Evolutionary conservation across 2,888 invertebrate genomes (phyloP).

Genomic region (Spisula solida): DNA sequence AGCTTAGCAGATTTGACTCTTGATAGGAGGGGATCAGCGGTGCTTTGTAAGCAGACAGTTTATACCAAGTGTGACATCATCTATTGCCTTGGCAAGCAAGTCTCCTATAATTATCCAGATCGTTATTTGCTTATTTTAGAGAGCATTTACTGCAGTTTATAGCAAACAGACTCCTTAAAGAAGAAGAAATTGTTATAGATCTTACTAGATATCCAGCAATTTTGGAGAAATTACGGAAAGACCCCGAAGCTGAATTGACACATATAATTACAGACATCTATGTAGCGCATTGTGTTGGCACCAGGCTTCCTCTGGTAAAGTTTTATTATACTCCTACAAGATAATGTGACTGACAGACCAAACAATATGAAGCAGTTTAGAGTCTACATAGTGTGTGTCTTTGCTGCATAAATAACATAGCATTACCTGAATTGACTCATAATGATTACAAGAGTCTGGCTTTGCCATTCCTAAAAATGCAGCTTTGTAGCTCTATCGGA

Average conservation of each 20-base stretch:
- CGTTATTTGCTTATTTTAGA: constrained; percentile 16
- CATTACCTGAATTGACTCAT: too few species aligned
- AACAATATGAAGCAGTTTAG: too few species aligned
- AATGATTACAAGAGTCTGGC: too few species aligned
- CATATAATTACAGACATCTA: neutral
- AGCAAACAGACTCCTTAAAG: constrained; percentile 28
- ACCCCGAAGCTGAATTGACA: neutral
- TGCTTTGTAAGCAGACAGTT: constrained; percentile 10
- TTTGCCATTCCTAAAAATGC: too few species aligned
- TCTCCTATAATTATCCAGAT: constrained; percentile 26
- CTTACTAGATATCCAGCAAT: constrained; percentile 23
- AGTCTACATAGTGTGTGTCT: too few species aligned
- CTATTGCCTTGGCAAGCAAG: constrained; percentile 11
- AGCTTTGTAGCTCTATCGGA: too few species aligned
- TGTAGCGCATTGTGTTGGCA: neutral
- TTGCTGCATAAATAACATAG: too few species aligned
- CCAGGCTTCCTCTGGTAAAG: neutral
- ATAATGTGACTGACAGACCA: neutral
- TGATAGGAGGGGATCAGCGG: neutral
- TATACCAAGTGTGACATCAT: constrained; percentile 14
- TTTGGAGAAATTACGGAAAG: neutral
- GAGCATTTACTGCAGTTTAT: constrained; percentile 28
- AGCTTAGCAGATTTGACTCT: neutral
- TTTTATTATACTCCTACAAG: neutral
- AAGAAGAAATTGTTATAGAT: neutral